These are phyloP conservation scores for Ceratothoa steindachneri DNA, from an alignment of 2,888 invertebrate species.

Conservation along the genomic window DNA sequence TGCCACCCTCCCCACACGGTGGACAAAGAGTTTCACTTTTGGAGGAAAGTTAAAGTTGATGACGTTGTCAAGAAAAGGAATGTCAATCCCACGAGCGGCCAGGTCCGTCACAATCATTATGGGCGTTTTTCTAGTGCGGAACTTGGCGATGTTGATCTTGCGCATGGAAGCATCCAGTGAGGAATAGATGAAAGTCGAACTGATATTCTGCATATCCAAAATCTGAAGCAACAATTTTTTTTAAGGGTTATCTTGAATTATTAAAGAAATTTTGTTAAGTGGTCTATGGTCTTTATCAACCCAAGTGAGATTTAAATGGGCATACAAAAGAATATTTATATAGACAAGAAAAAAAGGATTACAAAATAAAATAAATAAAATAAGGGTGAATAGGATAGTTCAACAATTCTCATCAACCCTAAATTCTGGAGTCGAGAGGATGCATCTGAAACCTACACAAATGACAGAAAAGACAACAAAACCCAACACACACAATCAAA, in stretches of 20 bases:
- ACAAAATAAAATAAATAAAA: slow-evolving; percentile 3
- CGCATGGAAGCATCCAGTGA: slow-evolving; percentile 89
- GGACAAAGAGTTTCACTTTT: slow-evolving; percentile 94
- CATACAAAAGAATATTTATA: too few species aligned
- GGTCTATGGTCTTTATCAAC: too few species aligned
- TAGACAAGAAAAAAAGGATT: too few species aligned
- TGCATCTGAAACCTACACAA: too few species aligned
- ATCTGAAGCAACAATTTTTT: too few species aligned
- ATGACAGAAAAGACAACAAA: too few species aligned
- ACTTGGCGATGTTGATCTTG: slow-evolving; percentile 89
- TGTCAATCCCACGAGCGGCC: slow-evolving; percentile 95
- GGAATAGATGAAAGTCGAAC: slow-evolving; percentile 88
- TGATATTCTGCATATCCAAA: slow-evolving; percentile 68
- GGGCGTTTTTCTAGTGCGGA: slow-evolving; percentile 59
- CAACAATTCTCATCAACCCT: too few species aligned
- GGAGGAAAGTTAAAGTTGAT: slow-evolving; percentile 97
- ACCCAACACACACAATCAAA: too few species aligned
- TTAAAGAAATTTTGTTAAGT: too few species aligned
- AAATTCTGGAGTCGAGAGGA: too few species aligned
- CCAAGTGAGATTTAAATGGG: too few species aligned
- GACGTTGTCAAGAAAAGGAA: slow-evolving; percentile 90
- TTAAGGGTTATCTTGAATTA: too few species aligned
- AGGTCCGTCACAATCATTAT: slow-evolving; percentile 89
- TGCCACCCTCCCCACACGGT: slow-evolving; percentile 94
- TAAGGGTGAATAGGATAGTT: slow-evolving; percentile 20